Base-by-base conservation (phyloP, 2,797 vertebrate species). In the Chloroceryle amazona region DNA sequence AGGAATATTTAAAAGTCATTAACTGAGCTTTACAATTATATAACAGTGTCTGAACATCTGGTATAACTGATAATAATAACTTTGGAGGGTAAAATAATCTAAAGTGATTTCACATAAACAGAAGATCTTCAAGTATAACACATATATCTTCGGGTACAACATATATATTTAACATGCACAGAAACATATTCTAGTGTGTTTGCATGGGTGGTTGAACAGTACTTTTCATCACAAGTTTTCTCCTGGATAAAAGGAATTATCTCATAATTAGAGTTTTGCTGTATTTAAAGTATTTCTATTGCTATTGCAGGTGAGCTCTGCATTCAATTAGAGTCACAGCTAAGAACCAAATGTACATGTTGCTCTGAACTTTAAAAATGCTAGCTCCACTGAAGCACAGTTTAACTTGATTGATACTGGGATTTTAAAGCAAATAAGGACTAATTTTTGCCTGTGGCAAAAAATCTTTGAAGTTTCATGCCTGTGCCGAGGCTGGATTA, bases 381-480 rank as follows among this genome's bases (percentile, higher is more conserved):
- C 74, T 95, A 55, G 41, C 57, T 97, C 13, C 70, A 39, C 51
- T 76, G 91, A 84, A 93, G 60, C 63, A 44, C 91, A 84, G 81
- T 96, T 95, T 94, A 95, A 80, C 83, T 87, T 98, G 97, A 98
- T 96, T 97, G 94, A 96, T 97, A 96, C 79, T 94, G 90, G 71
- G 92, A 76, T 93, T 96, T 97, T 93, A 95, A 96, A 97, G 93
- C 93, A 97, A 97, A 96, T 97, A 96, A 93, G 97, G 90, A 78
- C 92, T 97, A 95, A 97, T 97, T 95, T 96, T 85, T 93, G 96
- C 96, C 97, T 86, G 62, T 97, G 96, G 97, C 97, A 96, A 97
- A 76, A 92, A 88, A 94, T 96, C 97, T 98, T 98, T 98, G 97
- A 98, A 97, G 97, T 97, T 96, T 96, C 54, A 15, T 91, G 88